These are phyloP conservation scores for Sarcophaga bullata DNA, from an alignment of 1,140 invertebrate species.

Conservation along the genomic window DNA sequence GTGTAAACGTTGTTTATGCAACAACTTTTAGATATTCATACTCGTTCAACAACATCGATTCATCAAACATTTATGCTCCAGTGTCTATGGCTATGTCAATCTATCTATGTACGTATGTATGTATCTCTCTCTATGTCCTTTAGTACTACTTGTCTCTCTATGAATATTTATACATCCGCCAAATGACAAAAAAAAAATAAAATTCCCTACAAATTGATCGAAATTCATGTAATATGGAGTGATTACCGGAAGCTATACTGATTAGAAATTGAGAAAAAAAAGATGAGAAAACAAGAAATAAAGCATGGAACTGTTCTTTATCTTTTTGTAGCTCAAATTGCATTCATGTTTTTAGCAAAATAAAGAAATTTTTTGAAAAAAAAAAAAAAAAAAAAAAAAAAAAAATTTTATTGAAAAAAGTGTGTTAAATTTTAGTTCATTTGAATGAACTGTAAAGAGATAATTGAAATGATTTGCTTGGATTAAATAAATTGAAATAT, in stretches of 20 bases:
- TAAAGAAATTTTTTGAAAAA: too few relatives aligned
- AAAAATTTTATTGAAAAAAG: too few relatives aligned
- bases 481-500: too few relatives aligned
- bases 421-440: too few relatives aligned
- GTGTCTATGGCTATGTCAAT: neutral
- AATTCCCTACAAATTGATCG: neutral
- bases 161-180: constrained; percentile 40
- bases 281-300: too few relatives aligned
- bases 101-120: neutral
- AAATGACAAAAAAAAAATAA: neutral
- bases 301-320: too few relatives aligned
- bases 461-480: too few relatives aligned
- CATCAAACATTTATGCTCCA: constrained; percentile 32
- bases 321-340: too few relatives aligned
- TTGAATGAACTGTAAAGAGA: too few relatives aligned
- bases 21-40: neutral
- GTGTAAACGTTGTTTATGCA: constrained; percentile 2
- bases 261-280: constrained; percentile 16
- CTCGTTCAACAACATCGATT: neutral
- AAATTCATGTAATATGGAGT: constrained; percentile 22
- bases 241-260: constrained; percentile 35
- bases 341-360: too few relatives aligned
- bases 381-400: too few relatives aligned
- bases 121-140: too few relatives aligned
- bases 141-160: neutral